A percentile compares a stretch with the other conserved stretches of the same genome.
Conservation (phyloP, 2,113 vertebrate species). For the Pseudorasbora parva region DNA sequence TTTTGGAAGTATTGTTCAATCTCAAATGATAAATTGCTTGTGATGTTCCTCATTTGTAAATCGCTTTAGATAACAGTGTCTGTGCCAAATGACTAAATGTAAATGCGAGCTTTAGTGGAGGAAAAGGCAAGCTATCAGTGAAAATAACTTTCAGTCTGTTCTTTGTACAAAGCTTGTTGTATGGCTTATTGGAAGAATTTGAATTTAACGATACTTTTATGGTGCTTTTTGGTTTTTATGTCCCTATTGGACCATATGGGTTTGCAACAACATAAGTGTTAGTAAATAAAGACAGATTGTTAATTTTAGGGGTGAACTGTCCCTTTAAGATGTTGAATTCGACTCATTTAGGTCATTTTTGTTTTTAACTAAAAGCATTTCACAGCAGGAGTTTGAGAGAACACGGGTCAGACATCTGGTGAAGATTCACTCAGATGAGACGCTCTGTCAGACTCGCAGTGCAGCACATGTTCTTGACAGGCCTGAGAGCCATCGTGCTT, state of each 20-base stretch:
- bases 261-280: constrained; percentile 3
- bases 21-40: background rate
- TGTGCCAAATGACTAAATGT: background rate
- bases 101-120: background rate
- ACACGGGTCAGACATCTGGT: constrained; percentile 20
- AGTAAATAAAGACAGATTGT: constrained; percentile 5
- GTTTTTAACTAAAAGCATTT: constrained; percentile 8
- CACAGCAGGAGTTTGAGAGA: constrained; percentile 8
- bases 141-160: constrained; percentile 11
- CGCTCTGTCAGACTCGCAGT: background rate
- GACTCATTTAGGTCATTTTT: constrained; percentile 12
- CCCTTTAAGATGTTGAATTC: constrained; percentile 9
- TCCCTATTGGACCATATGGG: background rate
- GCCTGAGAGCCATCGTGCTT: background rate
- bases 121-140: background rate
- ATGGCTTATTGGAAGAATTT: background rate
- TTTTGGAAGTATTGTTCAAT: background rate
- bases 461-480: constrained; percentile 16
- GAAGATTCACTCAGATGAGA: constrained; percentile 18
- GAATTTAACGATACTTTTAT: background rate
- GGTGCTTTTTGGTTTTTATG: background rate
- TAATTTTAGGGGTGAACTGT: background rate
- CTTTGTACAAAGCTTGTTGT: background rate
- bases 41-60: background rate
- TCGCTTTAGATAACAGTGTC: background rate